These are phyloP conservation scores for Trichogramma dendrolimi DNA, from an alignment of 2,888 invertebrate species.

Conservation along the genomic window DNA sequence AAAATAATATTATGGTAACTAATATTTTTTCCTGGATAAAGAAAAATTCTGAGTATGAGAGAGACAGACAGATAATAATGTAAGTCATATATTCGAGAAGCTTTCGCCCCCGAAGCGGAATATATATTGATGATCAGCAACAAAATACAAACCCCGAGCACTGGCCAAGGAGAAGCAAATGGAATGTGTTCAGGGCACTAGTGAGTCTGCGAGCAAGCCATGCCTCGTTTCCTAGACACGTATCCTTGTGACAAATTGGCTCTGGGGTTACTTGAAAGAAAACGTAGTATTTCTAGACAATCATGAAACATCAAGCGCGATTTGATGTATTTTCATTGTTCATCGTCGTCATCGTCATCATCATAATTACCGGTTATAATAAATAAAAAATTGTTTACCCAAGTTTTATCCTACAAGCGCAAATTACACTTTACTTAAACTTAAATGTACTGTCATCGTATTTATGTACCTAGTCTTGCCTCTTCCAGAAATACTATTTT, in stretches of 20 bases:
- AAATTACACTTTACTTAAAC: too few relatives aligned
- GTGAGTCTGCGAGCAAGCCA: slow-evolving; percentile 47
- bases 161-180: slow-evolving; percentile 47
- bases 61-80: slow-evolving; percentile 28
- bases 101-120: slow-evolving; percentile 25
- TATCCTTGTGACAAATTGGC: slow-evolving; percentile 45
- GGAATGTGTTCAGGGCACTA: slow-evolving; percentile 47
- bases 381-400: too few relatives aligned
- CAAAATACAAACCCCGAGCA: slow-evolving; percentile 47
- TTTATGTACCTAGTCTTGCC: too few relatives aligned
- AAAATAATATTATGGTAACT: slow-evolving; percentile 1
- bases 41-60: slow-evolving; percentile 39
- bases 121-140: slow-evolving; percentile 45
- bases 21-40: slow-evolving; percentile 35
- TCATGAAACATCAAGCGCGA: slow-evolving; percentile 42
- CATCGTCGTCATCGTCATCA: slow-evolving; percentile 17
- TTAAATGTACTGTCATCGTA: too few relatives aligned
- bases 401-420: too few relatives aligned
- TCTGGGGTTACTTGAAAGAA: slow-evolving; percentile 47
- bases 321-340: slow-evolving; percentile 41
- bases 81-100: slow-evolving; percentile 16
- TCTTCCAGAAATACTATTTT: too few relatives aligned
- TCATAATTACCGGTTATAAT: too few relatives aligned
- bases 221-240: slow-evolving; percentile 46
- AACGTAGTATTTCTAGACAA: slow-evolving; percentile 45